Evolutionary conservation across 2,888 invertebrate genomes (phyloP).

Genomic region (Tetanocera ferruginea): DNA sequence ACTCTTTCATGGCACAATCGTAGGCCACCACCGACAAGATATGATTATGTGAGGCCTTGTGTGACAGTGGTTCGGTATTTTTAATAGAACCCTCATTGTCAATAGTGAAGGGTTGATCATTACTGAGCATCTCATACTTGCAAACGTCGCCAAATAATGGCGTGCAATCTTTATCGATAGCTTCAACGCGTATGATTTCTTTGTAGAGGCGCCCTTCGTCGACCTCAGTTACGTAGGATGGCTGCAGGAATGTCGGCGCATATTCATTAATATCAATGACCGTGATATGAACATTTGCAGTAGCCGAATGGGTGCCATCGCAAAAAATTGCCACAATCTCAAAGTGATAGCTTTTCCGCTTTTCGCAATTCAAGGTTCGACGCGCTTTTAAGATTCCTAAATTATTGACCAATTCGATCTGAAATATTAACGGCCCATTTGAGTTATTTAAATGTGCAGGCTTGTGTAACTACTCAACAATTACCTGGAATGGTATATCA

Average conservation of each 20-base stretch:
- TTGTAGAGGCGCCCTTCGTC: conserved; percentile 93
- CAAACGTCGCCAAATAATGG: conserved; percentile 94
- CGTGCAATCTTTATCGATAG: conserved; percentile 95
- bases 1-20: conserved; percentile 97
- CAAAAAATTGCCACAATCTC: conserved; percentile 95
- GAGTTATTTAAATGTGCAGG: neutral
- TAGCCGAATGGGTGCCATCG: conserved; percentile 86
- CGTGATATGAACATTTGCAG: conserved; percentile 93
- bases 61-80: conserved; percentile 94
- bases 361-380: conserved; percentile 91
- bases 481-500: conserved; percentile 91
- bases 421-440: conserved; percentile 44
- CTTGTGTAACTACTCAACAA: conserved; percentile 38
- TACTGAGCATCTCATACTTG: conserved; percentile 95
- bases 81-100: conserved; percentile 94
- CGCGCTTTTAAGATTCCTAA: conserved; percentile 86
- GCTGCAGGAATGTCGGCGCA: conserved; percentile 91
- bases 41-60: conserved; percentile 93
- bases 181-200: conserved; percentile 91
- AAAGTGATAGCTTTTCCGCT: conserved; percentile 94
- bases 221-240: conserved; percentile 87
- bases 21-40: conserved; percentile 96
- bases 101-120: conserved; percentile 91
- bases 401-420: conserved; percentile 81
- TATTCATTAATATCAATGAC: conserved; percentile 97